Evolutionary conservation across 2,888 invertebrate species (phyloP), one percentile per base, ranked within the genome.

Genomic region (Aleiodes alternator): DNA sequence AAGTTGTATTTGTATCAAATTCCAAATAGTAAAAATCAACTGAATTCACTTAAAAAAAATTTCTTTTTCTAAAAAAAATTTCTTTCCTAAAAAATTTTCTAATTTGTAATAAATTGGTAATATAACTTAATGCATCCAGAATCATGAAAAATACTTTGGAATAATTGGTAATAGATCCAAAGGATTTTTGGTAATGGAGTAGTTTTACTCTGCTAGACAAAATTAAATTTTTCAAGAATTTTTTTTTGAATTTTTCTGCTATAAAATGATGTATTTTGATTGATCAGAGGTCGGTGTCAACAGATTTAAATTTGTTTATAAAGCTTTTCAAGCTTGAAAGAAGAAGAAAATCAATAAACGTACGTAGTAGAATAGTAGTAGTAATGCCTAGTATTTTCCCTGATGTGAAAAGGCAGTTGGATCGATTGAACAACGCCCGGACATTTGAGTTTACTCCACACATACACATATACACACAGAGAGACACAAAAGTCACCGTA

Each of bases 351-450:
- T 64, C 43, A 64, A 64, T 64, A 16, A 43, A 48, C 23, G 48
- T 43, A 61, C 43, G 61, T 23, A 38, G 61, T 14, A 64, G 34
- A 34, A 38, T 59, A n/a, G 31, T 59, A 34, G 59, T 59, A 59
- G 31, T 6, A 34, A 38, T n/a, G 29, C 59, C 31, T 12, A 34
- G 12, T 64, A 9, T 43, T n/a, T 43, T 43, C 8, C 16, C n/a
- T 38, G 38, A 38, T 11, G 23, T 23, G 23, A 48, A 38, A 64
- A 43, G 0, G 16, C 23, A 64, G n/a, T 43, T 16, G 64, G 64
- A 64, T 64, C 64, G 64, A 64, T 64, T 16, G 43, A 64, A 64
- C 64, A 48, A 64, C 64, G 64, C 64, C 64, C 64, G 64, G 64
- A 64, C 43, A 48, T 16, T 56, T 48, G 14, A 64, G 64, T 64